A percentile compares a stretch with the other conserved stretches of the same genome.
Evolutionary conservation across 2,797 vertebrate genomes (phyloP).

Genomic region (Amphiprion clarkii): DNA sequence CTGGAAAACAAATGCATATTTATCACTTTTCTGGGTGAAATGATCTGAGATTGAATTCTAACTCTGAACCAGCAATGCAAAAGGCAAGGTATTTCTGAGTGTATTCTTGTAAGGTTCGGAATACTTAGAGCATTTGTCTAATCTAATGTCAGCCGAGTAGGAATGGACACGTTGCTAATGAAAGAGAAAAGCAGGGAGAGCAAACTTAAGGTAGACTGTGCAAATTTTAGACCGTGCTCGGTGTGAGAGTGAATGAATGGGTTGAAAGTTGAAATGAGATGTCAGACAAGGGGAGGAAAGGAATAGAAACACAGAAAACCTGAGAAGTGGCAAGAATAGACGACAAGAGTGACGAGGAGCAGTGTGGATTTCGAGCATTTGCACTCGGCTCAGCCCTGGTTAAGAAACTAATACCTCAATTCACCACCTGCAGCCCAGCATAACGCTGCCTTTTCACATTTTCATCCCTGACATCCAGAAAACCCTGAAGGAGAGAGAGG

Average conservation of each 20-base stretch:
- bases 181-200: slow-evolving; percentile 1
- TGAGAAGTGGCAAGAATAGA: slow-evolving; percentile 37
- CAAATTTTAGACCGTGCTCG: not conserved
- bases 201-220: not conserved
- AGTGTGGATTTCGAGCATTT: slow-evolving; percentile 67
- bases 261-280: slow-evolving; percentile 20
- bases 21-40: slow-evolving; percentile 12
- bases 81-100: not conserved
- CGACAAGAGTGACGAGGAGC: slow-evolving; percentile 41
- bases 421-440: slow-evolving; percentile 72
- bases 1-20: slow-evolving; percentile 45
- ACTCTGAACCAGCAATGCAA: not conserved
- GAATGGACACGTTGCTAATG: not conserved
- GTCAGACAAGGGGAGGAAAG: slow-evolving; percentile 11
- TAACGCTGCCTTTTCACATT: slow-evolving; percentile 73
- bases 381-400: slow-evolving; percentile 67
- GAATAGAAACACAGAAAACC: slow-evolving; percentile 24
- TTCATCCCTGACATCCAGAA: slow-evolving; percentile 74
- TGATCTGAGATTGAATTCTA: not conserved
- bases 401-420: slow-evolving; percentile 79
- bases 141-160: not conserved
- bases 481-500: slow-evolving; percentile 59
- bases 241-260: slow-evolving; percentile 14
- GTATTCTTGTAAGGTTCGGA: not conserved
- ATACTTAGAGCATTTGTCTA: not conserved